phyloP scores from a whole-genome alignment of 2,888 invertebrate genomes.

The Nomada ferruginata region DNA sequence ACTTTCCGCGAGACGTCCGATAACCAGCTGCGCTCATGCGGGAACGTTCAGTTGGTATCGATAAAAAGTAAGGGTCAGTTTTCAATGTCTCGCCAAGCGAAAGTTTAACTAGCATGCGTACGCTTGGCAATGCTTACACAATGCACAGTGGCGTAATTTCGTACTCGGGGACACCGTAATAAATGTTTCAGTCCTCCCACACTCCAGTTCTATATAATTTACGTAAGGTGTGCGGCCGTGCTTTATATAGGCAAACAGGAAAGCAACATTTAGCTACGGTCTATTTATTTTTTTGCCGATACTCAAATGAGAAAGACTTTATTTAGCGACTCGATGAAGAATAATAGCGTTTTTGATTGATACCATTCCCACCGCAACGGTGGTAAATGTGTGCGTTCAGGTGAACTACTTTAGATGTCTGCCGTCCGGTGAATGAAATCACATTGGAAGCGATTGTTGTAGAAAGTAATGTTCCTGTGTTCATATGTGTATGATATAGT shows the following conservation, averaged over 20 bases:
- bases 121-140: constrained; percentile 66
- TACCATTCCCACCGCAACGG: not conserved
- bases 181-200: constrained; percentile 70
- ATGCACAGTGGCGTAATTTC: constrained; percentile 73
- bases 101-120: constrained; percentile 70
- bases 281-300: constrained; percentile 40
- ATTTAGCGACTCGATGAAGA: not conserved
- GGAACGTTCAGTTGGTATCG: constrained; percentile 29
- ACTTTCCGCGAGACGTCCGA: not conserved
- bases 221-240: constrained; percentile 58
- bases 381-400: no score
- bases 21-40: not conserved
- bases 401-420: no score
- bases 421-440: no score
- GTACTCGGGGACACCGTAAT: constrained; percentile 66
- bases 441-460: no score
- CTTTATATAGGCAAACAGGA: constrained; percentile 59
- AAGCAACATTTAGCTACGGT: constrained; percentile 48
- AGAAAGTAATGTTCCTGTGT: no score
- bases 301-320: not conserved
- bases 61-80: constrained; percentile 59
- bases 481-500: no score
- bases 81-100: constrained; percentile 67
- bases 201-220: constrained; percentile 68
- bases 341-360: not conserved